Evolutionary conservation across 1,140 invertebrate species (phyloP).

Genomic region (Zaprionus nigranus): DNA sequence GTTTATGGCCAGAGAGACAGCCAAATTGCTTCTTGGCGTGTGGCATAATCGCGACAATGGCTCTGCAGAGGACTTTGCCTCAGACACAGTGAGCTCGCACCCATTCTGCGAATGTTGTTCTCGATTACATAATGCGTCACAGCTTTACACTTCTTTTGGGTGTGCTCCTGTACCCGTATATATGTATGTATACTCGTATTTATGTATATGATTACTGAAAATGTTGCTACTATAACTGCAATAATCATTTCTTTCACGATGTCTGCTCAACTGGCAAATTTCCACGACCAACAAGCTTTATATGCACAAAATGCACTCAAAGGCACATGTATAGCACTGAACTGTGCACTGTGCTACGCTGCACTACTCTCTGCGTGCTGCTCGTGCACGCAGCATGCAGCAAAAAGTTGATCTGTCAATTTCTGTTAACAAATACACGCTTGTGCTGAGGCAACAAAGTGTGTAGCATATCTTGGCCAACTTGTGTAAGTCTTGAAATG

Average conservation of each 20-base stretch:
- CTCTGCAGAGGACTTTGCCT: constrained; percentile 54
- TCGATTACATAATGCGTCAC: constrained; percentile 69
- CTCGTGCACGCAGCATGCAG: constrained; percentile 34
- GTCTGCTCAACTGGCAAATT: constrained; percentile 71
- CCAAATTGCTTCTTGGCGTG: constrained; percentile 73
- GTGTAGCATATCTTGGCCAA: constrained; percentile 29
- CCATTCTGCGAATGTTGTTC: constrained; percentile 17
- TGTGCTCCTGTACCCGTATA: background rate
- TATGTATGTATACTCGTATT: background rate
- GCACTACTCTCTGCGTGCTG: no score
- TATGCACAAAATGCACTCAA: constrained; percentile 50
- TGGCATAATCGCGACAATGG: constrained; percentile 64
- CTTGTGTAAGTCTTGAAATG: constrained; percentile 45
- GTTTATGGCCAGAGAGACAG: constrained; percentile 68
- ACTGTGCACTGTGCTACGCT: background rate
- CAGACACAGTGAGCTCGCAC: constrained; percentile 25
- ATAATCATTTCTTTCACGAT: constrained; percentile 39
- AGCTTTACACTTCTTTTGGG: constrained; percentile 71
- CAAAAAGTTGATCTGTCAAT: constrained; percentile 74
- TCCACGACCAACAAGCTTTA: constrained; percentile 35
- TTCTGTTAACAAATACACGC: constrained; percentile 46
- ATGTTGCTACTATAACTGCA: constrained; percentile 39
- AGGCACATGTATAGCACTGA: constrained; percentile 2
- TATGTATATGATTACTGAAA: background rate
- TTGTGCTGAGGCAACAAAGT: constrained; percentile 18